These are phyloP conservation scores for Dendrocincla fuliginosa DNA, from an alignment of 2,797 vertebrate genomes.

Conservation along the genomic window DNA sequence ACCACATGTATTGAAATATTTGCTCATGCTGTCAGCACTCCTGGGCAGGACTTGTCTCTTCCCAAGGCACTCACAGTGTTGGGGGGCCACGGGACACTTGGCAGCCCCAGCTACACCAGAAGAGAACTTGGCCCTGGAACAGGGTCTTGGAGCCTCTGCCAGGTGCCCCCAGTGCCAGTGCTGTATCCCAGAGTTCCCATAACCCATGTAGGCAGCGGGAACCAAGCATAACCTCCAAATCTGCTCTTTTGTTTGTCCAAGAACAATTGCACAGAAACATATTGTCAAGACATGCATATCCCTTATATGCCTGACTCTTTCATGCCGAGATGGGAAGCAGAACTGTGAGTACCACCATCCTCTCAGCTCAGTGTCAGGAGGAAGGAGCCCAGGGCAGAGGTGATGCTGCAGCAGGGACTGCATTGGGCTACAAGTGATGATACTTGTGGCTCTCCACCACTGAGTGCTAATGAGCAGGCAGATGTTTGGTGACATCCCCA, in stretches of 20 bases:
- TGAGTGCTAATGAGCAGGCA: neutral
- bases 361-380: neutral
- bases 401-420: neutral
- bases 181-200: neutral
- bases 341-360: neutral
- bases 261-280: neutral
- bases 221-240: neutral
- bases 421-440: neutral
- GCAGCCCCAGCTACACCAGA: no score
- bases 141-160: neutral
- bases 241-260: neutral
- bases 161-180: neutral
- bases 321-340: neutral
- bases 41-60: neutral
- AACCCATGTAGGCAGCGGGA: fast-evolving
- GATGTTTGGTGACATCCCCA: neutral
- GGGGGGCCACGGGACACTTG: neutral
- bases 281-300: neutral
- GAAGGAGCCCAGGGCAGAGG: neutral
- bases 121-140: neutral
- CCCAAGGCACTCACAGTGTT: fast-evolving
- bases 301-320: neutral
- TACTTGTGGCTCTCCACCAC: neutral
- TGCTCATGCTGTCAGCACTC: neutral
- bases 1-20: fast-evolving